Conservation (phyloP, 1,140 invertebrate species). For the Lepeophtheirus salmonis region DNA sequence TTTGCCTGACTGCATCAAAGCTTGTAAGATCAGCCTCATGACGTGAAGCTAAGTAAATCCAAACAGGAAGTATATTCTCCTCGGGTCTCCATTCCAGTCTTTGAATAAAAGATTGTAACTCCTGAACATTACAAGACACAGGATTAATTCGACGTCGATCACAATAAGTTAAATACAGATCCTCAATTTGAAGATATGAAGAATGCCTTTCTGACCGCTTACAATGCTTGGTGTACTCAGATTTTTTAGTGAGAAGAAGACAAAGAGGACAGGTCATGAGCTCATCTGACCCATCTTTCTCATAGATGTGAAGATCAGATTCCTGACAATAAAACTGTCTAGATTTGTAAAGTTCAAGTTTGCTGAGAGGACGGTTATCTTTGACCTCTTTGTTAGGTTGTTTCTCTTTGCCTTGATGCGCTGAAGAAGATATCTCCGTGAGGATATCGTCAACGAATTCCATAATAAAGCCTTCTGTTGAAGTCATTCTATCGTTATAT, state of each 20-base stretch:
- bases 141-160: not conserved
- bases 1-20: not conserved
- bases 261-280: not conserved
- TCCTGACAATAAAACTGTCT: not conserved
- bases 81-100: not conserved
- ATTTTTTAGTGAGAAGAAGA: not conserved
- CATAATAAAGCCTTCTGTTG: not conserved
- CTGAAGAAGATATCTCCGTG: not conserved
- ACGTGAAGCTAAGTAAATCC: not conserved
- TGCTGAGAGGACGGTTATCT: not conserved
- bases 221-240: not conserved
- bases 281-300: not conserved
- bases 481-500: too few species aligned
- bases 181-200: not conserved
- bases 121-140: not conserved
- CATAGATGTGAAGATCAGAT: not conserved
- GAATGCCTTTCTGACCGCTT: not conserved
- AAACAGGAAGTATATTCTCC: not conserved
- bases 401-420: not conserved
- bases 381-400: not conserved
- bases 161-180: not conserved
- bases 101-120: not conserved
- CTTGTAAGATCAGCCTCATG: not conserved
- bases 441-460: not conserved
- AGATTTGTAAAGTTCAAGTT: not conserved